These are phyloP conservation scores for Gortyna flavago DNA, from an alignment of 2,888 invertebrate species.

Conservation along the genomic window DNA sequence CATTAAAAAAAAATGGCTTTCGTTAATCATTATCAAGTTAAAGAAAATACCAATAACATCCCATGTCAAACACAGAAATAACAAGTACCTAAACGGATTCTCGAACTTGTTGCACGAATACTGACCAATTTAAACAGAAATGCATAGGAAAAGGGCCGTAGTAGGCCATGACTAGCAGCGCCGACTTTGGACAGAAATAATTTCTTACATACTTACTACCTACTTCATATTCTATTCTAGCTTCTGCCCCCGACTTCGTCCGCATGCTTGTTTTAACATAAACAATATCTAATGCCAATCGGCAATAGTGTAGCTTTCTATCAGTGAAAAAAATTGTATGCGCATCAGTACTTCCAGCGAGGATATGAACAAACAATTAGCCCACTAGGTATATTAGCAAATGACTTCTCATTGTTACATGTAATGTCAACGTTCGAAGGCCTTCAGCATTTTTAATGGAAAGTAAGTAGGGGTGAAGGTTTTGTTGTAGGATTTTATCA, in stretches of 20 bases:
- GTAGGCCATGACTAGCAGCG: too few species aligned
- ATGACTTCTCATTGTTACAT: background rate
- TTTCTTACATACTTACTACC: too few species aligned
- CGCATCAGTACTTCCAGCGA: background rate
- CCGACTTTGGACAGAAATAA: background rate
- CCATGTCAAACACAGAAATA: background rate
- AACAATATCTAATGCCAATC: background rate
- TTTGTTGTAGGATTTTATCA: background rate
- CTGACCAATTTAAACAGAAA: background rate
- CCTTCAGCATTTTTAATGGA: background rate
- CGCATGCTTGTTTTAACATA: background rate
- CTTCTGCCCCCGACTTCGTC: accelerated
- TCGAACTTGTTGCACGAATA: background rate
- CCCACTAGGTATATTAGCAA: background rate
- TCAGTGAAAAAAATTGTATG: background rate
- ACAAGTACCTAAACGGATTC: too few species aligned
- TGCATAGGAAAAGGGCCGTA: background rate
- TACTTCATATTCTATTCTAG: background rate
- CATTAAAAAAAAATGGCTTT: background rate
- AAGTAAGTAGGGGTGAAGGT: background rate
- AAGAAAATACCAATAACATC: background rate
- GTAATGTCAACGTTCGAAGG: background rate
- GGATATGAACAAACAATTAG: background rate
- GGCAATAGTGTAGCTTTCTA: too few species aligned
- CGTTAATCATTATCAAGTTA: background rate